phyloP scores from a whole-genome alignment of 2,113 vertebrate species.

The Nesospiza acunhae region DNA sequence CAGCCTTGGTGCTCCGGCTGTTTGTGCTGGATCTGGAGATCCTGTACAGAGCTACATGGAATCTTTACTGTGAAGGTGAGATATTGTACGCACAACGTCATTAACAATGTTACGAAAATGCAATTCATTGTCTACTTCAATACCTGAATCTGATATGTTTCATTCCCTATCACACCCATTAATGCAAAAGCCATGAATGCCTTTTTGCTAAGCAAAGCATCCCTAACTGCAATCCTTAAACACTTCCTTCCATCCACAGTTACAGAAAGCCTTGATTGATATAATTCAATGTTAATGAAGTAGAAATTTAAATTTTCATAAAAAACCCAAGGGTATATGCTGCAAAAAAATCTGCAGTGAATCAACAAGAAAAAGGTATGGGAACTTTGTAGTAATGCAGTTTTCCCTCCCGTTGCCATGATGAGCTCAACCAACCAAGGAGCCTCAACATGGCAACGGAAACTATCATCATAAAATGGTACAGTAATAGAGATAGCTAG shows the following conservation, averaged over 20 bases:
- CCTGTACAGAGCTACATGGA: slow-evolving; percentile 31
- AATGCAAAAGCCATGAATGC: slow-evolving; percentile 49
- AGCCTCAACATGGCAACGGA: slow-evolving; percentile 91
- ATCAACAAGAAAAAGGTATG: slow-evolving; percentile 79
- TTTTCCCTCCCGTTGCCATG: slow-evolving; percentile 94
- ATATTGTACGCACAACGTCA: background rate
- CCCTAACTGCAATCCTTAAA: slow-evolving; percentile 58
- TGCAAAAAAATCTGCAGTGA: slow-evolving; percentile 87
- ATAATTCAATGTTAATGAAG: slow-evolving; percentile 74
- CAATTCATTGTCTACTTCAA: slow-evolving; percentile 53
- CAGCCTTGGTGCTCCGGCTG: background rate
- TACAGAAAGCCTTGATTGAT: slow-evolving; percentile 85
- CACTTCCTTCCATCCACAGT: slow-evolving; percentile 94
- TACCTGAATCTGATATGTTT: slow-evolving; percentile 72
- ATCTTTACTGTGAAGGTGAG: background rate
- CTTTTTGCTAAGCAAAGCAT: slow-evolving; percentile 52
- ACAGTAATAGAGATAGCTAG: slow-evolving; percentile 99
- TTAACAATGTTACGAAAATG: slow-evolving; percentile 33
- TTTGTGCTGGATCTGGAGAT: slow-evolving; percentile 15
- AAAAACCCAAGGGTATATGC: slow-evolving; percentile 79
- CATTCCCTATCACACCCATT: slow-evolving; percentile 39
- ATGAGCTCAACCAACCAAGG: slow-evolving; percentile 71
- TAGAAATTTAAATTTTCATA: slow-evolving; percentile 72
- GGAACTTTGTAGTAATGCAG: slow-evolving; percentile 79
- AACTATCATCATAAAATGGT: slow-evolving; percentile 99